Evolutionary conservation across 1,140 invertebrate genomes (phyloP).

Genomic region (Drosophila funebris): DNA sequence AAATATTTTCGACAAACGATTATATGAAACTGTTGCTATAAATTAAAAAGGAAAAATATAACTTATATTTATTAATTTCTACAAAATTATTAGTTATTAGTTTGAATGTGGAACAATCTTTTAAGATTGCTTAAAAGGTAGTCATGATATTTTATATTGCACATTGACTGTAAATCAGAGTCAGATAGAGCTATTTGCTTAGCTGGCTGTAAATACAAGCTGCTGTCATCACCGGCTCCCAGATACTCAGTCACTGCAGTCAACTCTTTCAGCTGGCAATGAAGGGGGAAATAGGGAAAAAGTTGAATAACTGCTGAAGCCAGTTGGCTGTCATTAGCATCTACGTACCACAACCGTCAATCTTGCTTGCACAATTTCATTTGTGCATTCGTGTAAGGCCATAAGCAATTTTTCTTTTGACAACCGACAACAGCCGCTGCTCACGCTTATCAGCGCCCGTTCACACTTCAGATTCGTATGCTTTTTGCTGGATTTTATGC

Average conservation of each 20-base stretch:
- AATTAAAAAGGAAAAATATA: too few relatives aligned
- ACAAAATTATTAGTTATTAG: too few relatives aligned
- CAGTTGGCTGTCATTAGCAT: conserved; percentile 21
- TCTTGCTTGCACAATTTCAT: conserved; percentile 54
- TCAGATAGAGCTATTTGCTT: conserved; percentile 20
- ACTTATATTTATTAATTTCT: too few relatives aligned
- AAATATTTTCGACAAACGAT: too few relatives aligned
- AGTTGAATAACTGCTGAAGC: background rate
- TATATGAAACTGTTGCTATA: too few relatives aligned
- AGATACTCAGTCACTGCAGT: background rate
- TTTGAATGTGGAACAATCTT: too few relatives aligned
- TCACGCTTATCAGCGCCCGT: conserved; percentile 51
- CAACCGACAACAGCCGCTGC: conserved; percentile 28
- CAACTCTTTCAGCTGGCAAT: background rate
- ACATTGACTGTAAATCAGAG: too few relatives aligned
- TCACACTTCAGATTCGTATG: conserved; percentile 47
- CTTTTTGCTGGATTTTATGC: conserved; percentile 8
- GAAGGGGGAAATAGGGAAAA: background rate
- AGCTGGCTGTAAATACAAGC: background rate
- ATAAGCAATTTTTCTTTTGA: conserved; percentile 54
- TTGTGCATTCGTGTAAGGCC: conserved; percentile 51
- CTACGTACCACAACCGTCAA: conserved; percentile 29
- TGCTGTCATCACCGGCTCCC: conserved; percentile 10
- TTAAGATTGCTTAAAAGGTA: too few relatives aligned
- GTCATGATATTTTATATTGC: too few relatives aligned